Base-by-base conservation (phyloP, 2,797 vertebrate genomes). In the Cryptoprocta ferox region DNA sequence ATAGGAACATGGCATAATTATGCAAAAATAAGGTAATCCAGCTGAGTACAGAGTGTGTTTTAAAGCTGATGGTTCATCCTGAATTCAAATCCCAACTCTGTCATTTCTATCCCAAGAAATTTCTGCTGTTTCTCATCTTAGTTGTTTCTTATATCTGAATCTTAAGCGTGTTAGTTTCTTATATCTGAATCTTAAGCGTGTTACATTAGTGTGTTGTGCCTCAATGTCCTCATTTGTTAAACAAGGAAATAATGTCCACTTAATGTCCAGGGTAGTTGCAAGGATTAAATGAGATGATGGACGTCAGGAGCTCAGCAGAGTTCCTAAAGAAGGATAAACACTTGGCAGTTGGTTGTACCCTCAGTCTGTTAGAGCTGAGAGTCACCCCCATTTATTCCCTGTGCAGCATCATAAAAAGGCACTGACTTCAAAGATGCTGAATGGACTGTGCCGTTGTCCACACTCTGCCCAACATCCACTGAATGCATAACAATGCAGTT, bases 161-260 rank as follows among this genome's bases (percentile, higher is more conserved):
- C 73, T 80, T 79, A 48, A 95, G 30, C 10, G 75, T 91, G 26
- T 81, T 63, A 18, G n/a, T n/a, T n/a, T n/a, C n/a, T n/a, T 93
- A 1, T n/a, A 81, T 84, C 53, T 53, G 18, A 92, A 63, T 96
- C 73, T 80, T 79, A 48, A 95, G 30, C 10, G 75, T 91, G 26
- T 81, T 63, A 18, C 21, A 8, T 35, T 81, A 63, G 18, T 18
- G 15, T 26, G 68, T 39, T 2, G 28, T 80, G 78, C 26, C 86
- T 96, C 76, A 3, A 75, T 93, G 89, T 94, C 91, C 82, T 84
- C 26, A 16, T 19, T 56, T 89, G 24, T 50, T 86, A 83, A 71
- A 61, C 15, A 86, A 82, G 28, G 19, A 90, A 75, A 66, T n/a
- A 71, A 48, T 66, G 35, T 63, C 63, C 3, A 48, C 21, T 4